Conservation (phyloP, 1,140 invertebrate species). For the Papilio machaon region DNA sequence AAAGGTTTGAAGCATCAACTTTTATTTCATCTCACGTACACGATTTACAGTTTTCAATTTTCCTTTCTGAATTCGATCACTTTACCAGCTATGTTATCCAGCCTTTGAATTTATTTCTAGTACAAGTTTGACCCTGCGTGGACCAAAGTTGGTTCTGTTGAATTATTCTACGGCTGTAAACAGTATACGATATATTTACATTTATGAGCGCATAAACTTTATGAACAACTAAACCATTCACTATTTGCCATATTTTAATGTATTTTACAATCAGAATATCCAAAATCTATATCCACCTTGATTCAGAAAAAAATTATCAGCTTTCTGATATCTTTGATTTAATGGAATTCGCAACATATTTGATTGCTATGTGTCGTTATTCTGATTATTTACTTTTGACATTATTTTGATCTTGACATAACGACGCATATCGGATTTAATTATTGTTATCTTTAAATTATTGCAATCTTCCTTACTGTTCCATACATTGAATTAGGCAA, state of each 20-base stretch:
- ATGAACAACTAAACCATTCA: conserved; percentile 1
- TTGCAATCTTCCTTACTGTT: background rate
- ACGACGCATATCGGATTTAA: background rate
- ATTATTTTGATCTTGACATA: background rate
- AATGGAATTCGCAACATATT: no score
- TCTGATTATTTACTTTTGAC: background rate
- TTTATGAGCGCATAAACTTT: background rate
- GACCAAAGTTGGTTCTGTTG: background rate
- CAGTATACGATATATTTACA: background rate
- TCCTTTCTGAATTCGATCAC: conserved; percentile 38
- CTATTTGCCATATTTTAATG: background rate
- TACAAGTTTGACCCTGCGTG: conserved; percentile 27
- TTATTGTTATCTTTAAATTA: background rate
- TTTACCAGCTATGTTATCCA: conserved; percentile 23
- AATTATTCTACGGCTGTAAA: conserved; percentile 28
- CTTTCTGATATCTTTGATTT: no score
- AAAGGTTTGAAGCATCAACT: conserved; percentile 29
- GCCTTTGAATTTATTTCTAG: conserved; percentile 28
- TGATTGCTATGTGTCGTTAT: no score
- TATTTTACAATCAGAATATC: background rate
- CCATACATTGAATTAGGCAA: conserved; percentile 6
- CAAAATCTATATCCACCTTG: background rate
- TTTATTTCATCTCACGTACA: conserved; percentile 39
- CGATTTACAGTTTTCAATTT: conserved; percentile 40
- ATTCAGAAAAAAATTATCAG: no score